Percentiles rank a stretch among this genome's conserved stretches.
Conservation (phyloP, 2,797 vertebrate genomes). For the Aphelocoma californica region DNA sequence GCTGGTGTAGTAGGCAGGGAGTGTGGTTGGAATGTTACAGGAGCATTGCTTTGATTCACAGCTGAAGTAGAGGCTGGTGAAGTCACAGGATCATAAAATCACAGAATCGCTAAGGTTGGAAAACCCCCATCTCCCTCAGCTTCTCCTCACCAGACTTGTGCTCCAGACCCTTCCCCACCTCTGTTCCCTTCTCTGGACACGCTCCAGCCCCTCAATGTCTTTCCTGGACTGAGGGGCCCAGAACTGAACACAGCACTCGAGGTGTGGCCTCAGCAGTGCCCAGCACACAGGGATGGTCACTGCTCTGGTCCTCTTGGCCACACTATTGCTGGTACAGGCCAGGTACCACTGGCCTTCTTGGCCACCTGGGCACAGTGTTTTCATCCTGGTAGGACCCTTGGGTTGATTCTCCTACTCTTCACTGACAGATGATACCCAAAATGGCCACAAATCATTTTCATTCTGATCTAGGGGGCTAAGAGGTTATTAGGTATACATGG, state of each 20-base stretch:
- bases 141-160: background rate
- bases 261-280: background rate
- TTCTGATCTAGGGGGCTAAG: background rate
- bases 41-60: rapidly evolving
- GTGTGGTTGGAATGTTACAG: background rate
- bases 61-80: background rate
- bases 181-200: rapidly evolving
- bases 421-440: background rate
- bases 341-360: background rate
- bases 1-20: background rate
- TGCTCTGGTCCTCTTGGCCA: background rate
- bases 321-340: background rate
- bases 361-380: background rate
- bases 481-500: background rate
- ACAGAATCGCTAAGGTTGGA: background rate
- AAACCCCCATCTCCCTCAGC: background rate
- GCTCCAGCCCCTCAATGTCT: background rate
- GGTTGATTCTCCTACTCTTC: background rate
- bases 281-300: background rate
- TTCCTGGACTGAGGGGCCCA: rapidly evolving
- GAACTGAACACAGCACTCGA: background rate
- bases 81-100: background rate
- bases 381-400: background rate
- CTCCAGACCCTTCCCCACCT: background rate
- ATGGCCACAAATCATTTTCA: background rate